These are phyloP conservation scores for Aricia agestis DNA, from an alignment of 1,140 invertebrate genomes.

Conservation along the genomic window DNA sequence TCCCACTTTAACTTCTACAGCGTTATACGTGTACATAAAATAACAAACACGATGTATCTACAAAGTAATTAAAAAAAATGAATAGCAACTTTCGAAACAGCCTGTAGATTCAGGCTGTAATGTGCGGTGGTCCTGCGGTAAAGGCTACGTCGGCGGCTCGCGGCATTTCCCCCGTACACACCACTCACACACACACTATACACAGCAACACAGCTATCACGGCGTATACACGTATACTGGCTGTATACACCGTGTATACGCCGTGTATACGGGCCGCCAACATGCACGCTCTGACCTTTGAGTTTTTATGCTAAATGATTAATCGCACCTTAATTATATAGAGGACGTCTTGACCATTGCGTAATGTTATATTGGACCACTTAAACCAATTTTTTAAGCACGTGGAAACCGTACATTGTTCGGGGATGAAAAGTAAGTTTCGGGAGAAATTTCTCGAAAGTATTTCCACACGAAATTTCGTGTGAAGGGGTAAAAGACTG, in stretches of 20 bases:
- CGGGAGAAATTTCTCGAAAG: no score
- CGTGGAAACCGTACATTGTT: no score
- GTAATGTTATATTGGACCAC: neutral
- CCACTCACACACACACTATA: no score
- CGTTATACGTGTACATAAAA: no score
- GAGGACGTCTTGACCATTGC: neutral
- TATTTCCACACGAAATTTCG: no score
- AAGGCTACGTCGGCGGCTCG: neutral
- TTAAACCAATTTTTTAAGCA: no score
- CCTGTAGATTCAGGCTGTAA: neutral
- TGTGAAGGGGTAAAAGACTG: no score
- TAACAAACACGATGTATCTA: no score
- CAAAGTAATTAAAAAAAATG: no score
- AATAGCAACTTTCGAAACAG: neutral
- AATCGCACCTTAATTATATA: neutral
- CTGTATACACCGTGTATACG: neutral
- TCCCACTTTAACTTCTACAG: no score
- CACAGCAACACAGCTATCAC: no score
- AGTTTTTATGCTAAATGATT: neutral
- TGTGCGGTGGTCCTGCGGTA: neutral
- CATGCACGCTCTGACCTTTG: constrained; percentile 6
- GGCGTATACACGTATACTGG: neutral
- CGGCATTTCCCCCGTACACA: neutral
- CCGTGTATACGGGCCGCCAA: neutral
- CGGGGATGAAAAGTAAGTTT: no score